Evolutionary conservation across 2,888 invertebrate species (phyloP), one percentile per base, ranked within the genome.

Genomic region (Bimastos eiseni): DNA sequence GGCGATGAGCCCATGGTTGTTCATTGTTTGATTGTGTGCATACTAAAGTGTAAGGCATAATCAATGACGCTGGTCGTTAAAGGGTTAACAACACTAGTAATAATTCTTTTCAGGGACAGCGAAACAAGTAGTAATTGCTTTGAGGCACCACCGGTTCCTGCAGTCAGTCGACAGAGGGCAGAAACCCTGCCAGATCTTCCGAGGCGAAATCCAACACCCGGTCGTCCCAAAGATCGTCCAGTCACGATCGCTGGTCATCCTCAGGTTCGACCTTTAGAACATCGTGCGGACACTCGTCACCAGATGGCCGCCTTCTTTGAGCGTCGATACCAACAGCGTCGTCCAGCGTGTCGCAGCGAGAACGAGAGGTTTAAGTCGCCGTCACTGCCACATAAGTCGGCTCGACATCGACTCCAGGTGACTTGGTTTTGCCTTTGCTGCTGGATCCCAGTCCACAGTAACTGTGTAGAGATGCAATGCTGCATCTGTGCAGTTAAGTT

Each of bases 161-260:
- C 37, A 37, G 37, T 33, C 86, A 37, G 34, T 8, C 34, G 34
- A 37, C 36, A 34, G 34, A 36, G 36, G 37, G 37, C 86, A 36
- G 86, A 37, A 34, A 34, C 37, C 13, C 24, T 86, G 5, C 86
- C 86, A 37, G 86, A 86, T 15, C 86, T 86, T 21, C 86, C 86
- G 2, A 86, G 86, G 24, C 34, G 86, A 86, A 86, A 86, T 34
- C 86, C 11, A 0, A 17, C 86, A 21, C 1, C 34, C 36, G 4
- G 6, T 86, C 70, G n/a, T 70, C 21, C 86, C 36, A 86, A 86
- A 86, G 34, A 37, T 24, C 86, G 86, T 36, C 86, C 86, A 24
- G 86, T 86, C 86, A 86, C 86, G 24, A 86, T 86, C n/a, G 86
- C 86, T 17, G 86, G 86, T 24, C 86, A 24, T 86, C 86, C 86